Evolutionary conservation across 2,888 invertebrate genomes (phyloP).

Genomic region (Gerris lacustris): DNA sequence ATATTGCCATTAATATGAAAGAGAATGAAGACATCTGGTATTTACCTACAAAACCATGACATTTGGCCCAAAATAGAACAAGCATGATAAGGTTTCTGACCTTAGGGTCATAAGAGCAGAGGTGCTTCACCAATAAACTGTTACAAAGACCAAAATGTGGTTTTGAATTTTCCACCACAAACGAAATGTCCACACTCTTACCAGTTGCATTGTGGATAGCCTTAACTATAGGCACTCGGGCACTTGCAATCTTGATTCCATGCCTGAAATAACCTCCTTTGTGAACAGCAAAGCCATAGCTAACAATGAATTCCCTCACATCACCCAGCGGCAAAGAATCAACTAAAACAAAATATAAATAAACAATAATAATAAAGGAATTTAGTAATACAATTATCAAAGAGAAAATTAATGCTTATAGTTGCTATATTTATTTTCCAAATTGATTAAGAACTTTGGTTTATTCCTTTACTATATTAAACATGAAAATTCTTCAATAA

Average conservation of each 20-base stretch:
- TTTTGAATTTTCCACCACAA: background rate
- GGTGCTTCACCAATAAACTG: background rate
- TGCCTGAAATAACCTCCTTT: background rate
- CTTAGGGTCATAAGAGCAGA: conserved; percentile 3
- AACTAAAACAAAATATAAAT: background rate
- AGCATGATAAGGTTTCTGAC: background rate
- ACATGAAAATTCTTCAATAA: no score
- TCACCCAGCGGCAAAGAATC: background rate
- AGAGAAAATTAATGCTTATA: no score
- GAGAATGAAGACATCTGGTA: conserved; percentile 6
- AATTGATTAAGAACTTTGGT: no score
- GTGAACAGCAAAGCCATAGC: background rate
- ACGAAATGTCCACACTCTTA: background rate
- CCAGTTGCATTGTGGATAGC: conserved; percentile 2
- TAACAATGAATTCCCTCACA: background rate
- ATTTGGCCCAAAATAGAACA: conserved; percentile 1
- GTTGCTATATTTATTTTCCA: no score
- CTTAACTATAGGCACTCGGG: conserved; percentile 2
- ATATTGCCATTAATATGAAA: background rate
- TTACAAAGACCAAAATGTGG: background rate
- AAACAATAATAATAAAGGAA: no score
- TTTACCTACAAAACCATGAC: background rate
- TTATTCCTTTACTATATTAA: no score
- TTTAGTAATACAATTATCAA: no score
- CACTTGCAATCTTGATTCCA: background rate